A percentile compares a stretch with the other conserved stretches of the same genome.
Conservation (phyloP, 2,888 invertebrate genomes). For the Netelia virgata region DNA sequence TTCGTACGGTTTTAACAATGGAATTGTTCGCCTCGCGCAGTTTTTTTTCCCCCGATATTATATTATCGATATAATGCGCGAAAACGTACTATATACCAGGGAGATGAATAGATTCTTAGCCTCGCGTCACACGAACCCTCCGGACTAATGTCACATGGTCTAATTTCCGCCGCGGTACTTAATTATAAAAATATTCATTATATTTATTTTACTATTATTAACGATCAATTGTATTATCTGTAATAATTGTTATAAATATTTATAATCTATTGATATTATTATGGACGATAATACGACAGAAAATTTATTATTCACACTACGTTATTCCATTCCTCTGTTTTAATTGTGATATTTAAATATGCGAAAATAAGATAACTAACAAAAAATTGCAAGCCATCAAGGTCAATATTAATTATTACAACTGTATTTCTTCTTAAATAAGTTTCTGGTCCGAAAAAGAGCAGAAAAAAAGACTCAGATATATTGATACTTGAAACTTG, state of each 20-base stretch:
- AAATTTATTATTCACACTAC: no score
- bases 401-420: no score
- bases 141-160: background rate
- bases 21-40: conserved; percentile 9
- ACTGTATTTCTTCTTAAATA: no score
- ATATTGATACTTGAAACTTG: no score
- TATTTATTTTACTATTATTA: background rate
- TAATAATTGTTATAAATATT: background rate
- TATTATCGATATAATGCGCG: background rate
- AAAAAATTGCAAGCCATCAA: no score
- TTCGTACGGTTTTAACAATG: conserved; percentile 29
- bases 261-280: background rate
- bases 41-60: background rate
- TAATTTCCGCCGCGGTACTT: background rate
- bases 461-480: no score
- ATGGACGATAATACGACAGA: background rate
- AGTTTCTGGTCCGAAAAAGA: no score
- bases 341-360: no score
- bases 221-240: no score
- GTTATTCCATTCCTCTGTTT: no score
- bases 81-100: background rate
- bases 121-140: background rate
- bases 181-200: background rate
- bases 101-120: background rate
- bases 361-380: no score